Percentiles rank a stretch among this genome's conserved stretches.
phyloP scores from a whole-genome alignment of 2,113 vertebrate species.

The Beaufortia kweichowensis region DNA sequence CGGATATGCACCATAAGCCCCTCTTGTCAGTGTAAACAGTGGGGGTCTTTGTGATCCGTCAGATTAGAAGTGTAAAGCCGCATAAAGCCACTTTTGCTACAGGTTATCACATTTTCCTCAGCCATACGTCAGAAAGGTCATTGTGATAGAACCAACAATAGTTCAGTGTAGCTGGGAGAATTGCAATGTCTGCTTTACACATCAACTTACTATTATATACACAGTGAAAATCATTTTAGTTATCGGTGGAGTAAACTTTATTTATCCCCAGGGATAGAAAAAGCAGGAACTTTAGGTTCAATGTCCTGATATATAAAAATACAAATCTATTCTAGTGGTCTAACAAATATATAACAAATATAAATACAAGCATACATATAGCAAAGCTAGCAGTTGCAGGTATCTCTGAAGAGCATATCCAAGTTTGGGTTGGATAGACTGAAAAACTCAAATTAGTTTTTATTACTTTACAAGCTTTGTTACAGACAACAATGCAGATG shows the following conservation, averaged over 20 bases:
- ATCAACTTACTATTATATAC: neutral
- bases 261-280: too few species aligned
- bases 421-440: too few species aligned
- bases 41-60: constrained; percentile 38
- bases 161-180: neutral
- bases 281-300: neutral
- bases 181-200: neutral
- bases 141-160: constrained; percentile 9
- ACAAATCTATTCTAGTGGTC: neutral
- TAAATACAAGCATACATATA: neutral
- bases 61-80: constrained; percentile 35
- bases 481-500: too few species aligned
- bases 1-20: constrained; percentile 19
- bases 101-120: constrained; percentile 25
- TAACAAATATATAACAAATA: neutral
- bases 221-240: neutral
- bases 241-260: too few species aligned
- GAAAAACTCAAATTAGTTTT: too few species aligned
- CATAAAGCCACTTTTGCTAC: constrained; percentile 42
- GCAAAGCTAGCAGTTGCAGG: neutral
- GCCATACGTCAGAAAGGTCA: neutral
- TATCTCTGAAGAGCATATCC: too few species aligned
- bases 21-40: constrained; percentile 26
- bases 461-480: too few species aligned
- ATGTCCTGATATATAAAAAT: neutral